A percentile compares a stretch with the other conserved stretches of the same genome.
phyloP scores from a whole-genome alignment of 2,113 vertebrate genomes.

The Cynopterus brachyotis region DNA sequence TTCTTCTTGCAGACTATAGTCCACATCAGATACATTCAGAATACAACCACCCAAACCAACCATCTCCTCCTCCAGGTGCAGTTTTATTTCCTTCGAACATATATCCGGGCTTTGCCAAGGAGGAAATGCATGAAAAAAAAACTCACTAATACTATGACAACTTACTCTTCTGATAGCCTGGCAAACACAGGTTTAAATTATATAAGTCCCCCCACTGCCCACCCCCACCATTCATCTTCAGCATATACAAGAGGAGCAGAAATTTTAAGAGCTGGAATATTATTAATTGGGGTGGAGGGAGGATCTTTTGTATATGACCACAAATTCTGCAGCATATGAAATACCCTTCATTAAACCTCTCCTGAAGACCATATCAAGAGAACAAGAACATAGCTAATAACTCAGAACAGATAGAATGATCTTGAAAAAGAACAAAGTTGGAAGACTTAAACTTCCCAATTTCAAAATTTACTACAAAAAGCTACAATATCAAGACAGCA shows the following conservation, averaged over 20 bases:
- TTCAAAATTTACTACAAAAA: constrained; percentile 26
- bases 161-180: background rate
- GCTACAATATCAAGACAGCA: background rate
- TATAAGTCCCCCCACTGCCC: background rate
- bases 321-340: constrained; percentile 36
- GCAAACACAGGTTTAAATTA: constrained; percentile 43
- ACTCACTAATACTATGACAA: background rate
- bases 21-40: background rate
- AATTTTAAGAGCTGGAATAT: constrained; percentile 42
- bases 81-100: constrained; percentile 1
- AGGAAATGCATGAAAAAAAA: background rate
- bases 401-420: constrained; percentile 21
- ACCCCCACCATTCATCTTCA: background rate
- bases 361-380: background rate
- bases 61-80: background rate
- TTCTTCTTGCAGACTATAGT: background rate
- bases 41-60: constrained; percentile 6
- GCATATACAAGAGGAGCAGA: background rate
- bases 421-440: background rate
- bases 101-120: background rate
- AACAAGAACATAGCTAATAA: background rate
- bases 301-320: background rate
- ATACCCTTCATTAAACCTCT: background rate
- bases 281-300: background rate
- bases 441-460: background rate